Evolutionary conservation across 2,797 vertebrate species (phyloP).

Genomic region (Simalia tracyae): DNA sequence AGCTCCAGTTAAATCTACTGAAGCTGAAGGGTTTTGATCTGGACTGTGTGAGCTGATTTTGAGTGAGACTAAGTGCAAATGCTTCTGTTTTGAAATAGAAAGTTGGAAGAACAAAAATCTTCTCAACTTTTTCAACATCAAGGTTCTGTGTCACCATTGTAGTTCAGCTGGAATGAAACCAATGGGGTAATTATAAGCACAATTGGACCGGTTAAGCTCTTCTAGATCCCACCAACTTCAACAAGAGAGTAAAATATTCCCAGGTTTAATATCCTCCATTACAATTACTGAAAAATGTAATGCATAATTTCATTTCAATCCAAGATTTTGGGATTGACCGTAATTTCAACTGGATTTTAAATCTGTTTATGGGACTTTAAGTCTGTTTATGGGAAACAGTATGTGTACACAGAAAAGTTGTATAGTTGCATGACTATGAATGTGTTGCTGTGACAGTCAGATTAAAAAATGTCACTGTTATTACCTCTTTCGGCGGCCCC

Average conservation of each 20-base stretch:
- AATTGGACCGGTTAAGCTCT: not conserved
- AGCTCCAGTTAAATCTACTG: not conserved
- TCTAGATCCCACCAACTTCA: not conserved
- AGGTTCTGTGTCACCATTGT: not conserved
- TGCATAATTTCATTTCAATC: not conserved
- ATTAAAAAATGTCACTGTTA: not conserved
- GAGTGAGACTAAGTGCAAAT: not conserved
- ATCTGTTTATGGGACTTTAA: not conserved
- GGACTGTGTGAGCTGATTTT: not conserved
- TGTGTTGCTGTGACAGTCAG: not conserved
- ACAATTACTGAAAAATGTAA: not conserved
- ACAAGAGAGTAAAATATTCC: not conserved
- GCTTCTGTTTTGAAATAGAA: not conserved
- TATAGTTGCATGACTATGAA: not conserved
- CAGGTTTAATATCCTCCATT: not conserved
- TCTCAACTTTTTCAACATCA: not conserved
- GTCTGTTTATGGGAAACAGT: not conserved
- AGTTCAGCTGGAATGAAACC: not conserved
- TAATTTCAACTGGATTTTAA: not conserved
- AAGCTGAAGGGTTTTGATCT: not conserved
- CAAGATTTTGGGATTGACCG: not conserved
- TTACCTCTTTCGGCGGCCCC: not conserved
- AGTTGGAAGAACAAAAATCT: not conserved
- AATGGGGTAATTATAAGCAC: not conserved
- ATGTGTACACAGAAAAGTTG: accelerated